phyloP scores from a whole-genome alignment of 2,797 vertebrate genomes.

The Antennarius maculatus region DNA sequence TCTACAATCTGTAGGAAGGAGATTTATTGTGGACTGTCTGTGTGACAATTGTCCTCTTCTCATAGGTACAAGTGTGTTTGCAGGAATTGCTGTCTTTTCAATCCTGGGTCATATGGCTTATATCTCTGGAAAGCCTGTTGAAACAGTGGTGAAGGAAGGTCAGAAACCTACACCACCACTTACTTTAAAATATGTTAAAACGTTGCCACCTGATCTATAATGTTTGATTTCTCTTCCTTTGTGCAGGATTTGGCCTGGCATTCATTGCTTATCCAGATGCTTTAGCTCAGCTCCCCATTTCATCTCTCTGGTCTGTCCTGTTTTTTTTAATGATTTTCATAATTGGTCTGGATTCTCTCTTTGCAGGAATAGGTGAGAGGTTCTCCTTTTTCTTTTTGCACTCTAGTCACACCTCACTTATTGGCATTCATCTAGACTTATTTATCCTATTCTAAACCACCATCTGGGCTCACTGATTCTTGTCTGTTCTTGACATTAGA shows the following conservation, averaged over 20 bases:
- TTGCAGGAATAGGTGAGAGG: constrained; percentile 88
- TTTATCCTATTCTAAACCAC: no score
- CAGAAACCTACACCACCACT: constrained; percentile 4
- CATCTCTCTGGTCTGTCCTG: constrained; percentile 89
- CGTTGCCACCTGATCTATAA: neutral
- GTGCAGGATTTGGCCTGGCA: constrained; percentile 87
- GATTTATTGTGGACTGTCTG: no score
- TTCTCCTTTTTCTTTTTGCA: neutral
- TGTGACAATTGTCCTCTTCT: constrained; percentile 8
- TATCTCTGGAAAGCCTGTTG: constrained; percentile 80
- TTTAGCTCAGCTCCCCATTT: constrained; percentile 84
- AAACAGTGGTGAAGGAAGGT: constrained; percentile 89
- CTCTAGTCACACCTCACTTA: no score
- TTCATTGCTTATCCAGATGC: constrained; percentile 93
- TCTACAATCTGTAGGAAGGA: no score
- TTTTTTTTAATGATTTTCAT: constrained; percentile 93
- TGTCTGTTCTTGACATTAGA: constrained; percentile 75
- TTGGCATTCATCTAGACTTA: no score
- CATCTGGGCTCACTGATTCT: neutral
- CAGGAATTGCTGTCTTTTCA: constrained; percentile 91
- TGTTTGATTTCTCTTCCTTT: neutral
- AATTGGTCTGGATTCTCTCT: constrained; percentile 90
- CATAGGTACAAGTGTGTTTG: constrained; percentile 85
- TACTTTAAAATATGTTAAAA: neutral
- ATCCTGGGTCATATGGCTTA: constrained; percentile 91